Percentiles rank a stretch among this genome's conserved stretches.
These are phyloP conservation scores for Accipiter cooperii DNA, from an alignment of 2,113 vertebrate genomes.

Conservation along the genomic window DNA sequence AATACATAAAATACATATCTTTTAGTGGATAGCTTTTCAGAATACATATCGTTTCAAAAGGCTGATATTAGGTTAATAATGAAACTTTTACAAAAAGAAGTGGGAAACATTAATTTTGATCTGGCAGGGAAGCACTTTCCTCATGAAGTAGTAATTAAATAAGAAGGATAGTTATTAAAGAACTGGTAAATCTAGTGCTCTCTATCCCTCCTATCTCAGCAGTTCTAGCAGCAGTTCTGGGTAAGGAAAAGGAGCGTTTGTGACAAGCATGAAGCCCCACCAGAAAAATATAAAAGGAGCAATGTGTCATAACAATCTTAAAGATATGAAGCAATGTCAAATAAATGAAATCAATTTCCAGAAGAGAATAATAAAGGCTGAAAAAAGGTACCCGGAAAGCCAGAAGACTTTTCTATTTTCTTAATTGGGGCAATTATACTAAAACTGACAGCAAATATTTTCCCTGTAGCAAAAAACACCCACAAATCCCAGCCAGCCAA, in stretches of 20 bases:
- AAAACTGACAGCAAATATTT: constrained; percentile 11
- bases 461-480: not conserved
- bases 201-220: not conserved
- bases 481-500: not conserved
- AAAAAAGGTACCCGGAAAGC: not conserved
- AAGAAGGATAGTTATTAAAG: not conserved
- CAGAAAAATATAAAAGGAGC: not conserved
- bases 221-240: not conserved
- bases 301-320: not conserved
- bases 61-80: not conserved
- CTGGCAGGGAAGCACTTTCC: not conserved
- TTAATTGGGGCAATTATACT: constrained; percentile 4
- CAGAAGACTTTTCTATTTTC: not conserved
- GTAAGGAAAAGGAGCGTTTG: not conserved
- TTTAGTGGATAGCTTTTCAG: not conserved
- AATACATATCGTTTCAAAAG: not conserved
- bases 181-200: not conserved
- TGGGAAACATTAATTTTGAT: not conserved
- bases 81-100: not conserved
- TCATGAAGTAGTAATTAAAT: constrained; percentile 3
- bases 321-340: not conserved
- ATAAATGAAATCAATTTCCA: not conserved
- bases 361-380: not conserved
- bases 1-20: not conserved
- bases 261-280: not conserved